Evolutionary conservation across 2,797 vertebrate genomes (phyloP).

Genomic region (Capromys pilorides): DNA sequence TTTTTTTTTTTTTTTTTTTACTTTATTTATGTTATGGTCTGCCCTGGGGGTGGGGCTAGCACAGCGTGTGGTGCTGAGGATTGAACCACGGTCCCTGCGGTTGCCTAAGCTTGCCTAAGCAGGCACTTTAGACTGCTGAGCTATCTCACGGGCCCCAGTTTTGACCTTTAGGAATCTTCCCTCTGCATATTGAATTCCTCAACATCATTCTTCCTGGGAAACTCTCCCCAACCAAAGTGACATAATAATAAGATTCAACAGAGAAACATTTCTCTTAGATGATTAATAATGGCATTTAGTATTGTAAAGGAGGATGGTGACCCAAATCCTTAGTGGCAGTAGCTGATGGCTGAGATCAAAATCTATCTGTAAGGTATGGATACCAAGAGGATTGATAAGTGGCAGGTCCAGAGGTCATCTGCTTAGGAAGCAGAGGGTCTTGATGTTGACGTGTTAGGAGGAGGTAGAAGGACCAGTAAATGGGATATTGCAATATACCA

Average conservation of each 20-base stretch:
- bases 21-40: too few species aligned
- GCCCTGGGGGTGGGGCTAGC: too few species aligned
- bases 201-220: neutral
- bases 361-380: conserved; percentile 30
- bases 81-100: too few species aligned
- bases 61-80: too few species aligned
- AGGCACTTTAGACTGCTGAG: too few species aligned
- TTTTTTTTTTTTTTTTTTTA: too few species aligned
- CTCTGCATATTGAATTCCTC: conserved; percentile 1
- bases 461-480: neutral
- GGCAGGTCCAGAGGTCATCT: neutral
- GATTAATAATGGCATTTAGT: neutral
- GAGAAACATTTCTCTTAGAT: conserved; percentile 7
- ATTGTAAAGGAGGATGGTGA: neutral
- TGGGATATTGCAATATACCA: neutral
- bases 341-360: conserved; percentile 37
- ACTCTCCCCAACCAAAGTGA: neutral
- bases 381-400: neutral
- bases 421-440: conserved; percentile 6
- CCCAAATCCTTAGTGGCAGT: neutral
- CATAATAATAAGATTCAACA: neutral
- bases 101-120: too few species aligned
- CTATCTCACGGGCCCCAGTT: neutral
- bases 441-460: neutral
- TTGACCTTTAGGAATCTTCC: neutral